Evolutionary conservation across 2,888 invertebrate genomes (phyloP), one percentile per base, ranked within the genome.

Genomic region (Drosophila barbarae): DNA sequence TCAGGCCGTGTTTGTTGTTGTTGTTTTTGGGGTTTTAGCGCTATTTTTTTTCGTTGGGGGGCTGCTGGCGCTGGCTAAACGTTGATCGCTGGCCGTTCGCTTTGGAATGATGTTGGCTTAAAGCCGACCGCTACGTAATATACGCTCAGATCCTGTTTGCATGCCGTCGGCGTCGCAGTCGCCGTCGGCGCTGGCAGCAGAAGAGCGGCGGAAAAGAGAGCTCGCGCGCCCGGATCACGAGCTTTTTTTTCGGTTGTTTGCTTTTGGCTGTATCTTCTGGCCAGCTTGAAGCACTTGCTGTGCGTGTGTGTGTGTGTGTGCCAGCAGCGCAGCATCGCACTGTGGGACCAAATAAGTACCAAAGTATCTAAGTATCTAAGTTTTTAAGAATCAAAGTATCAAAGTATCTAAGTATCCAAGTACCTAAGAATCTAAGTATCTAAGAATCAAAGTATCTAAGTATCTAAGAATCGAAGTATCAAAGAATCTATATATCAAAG

Each of bases 91-190:
- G 66, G 78, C 75, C 83, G 80, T 73, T 76, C 81, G 74, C 73
- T 77, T 81, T 75, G 74, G 74, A 86, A 86, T 86, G 87, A 86
- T 86, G 87, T 86, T 86, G 86, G 86, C 86, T 87, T 81, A 85
- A 87, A 86, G 86, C 85, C 74, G 75, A 73, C 70, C 77, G 79
- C 86, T 79, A 86, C 83, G 86, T 86, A 86, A 85, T 86, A 86
- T 86, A 86, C 84, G 73, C 83, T 80, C 84, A 77, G 86, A 87
- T 86, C 87, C 87, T 86, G 87, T 85, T 87, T 86, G 77, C 84
- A 85, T 75, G 83, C 82, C 55, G 82, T 66, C 76, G 49, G 32
- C 77, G 73, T 60, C 53, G 13, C 57, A 30, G 50, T 50, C 49
- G 35, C 21, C 58, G 52, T 26, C 69, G 63, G 51, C 13, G 52